Percentiles rank a stretch among this genome's conserved stretches.
Conservation (phyloP, 2,113 vertebrate genomes). For the Myotis yumanensis region DNA sequence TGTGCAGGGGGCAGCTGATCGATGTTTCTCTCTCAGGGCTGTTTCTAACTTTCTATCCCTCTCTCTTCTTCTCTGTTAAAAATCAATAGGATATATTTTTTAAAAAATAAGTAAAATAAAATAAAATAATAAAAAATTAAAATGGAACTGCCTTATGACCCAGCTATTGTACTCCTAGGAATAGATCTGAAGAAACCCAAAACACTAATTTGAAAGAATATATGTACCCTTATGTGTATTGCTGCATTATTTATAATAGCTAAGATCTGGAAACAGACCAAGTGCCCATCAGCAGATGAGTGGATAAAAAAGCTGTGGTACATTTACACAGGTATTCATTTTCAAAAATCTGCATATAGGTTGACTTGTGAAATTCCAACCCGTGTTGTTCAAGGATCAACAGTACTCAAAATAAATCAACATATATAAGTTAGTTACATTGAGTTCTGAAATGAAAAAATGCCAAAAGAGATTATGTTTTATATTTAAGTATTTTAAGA, state of each 20-base stretch:
- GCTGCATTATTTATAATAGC: neutral
- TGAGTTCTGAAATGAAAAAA: slow-evolving; percentile 57
- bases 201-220: neutral
- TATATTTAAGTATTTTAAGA: slow-evolving; percentile 49
- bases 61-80: too few relatives aligned
- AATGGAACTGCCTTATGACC: neutral
- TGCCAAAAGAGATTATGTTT: slow-evolving; percentile 37
- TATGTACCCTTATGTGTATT: neutral
- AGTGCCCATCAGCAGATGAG: neutral
- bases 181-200: neutral
- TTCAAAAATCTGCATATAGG: neutral
- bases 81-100: too few relatives aligned
- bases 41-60: too few relatives aligned
- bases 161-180: neutral
- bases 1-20: too few relatives aligned
- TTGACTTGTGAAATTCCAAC: neutral
- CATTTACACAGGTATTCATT: neutral
- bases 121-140: neutral
- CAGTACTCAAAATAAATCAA: slow-evolving; percentile 62
- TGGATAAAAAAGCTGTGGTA: neutral
- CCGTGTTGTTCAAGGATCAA: neutral
- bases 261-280: neutral
- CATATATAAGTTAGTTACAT: slow-evolving; percentile 42
- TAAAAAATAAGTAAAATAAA: neutral
- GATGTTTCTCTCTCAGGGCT: too few relatives aligned